Evolutionary conservation across 1,140 invertebrate species (phyloP), one percentile per base, ranked within the genome.

Genomic region (Kradibia gibbosae): DNA sequence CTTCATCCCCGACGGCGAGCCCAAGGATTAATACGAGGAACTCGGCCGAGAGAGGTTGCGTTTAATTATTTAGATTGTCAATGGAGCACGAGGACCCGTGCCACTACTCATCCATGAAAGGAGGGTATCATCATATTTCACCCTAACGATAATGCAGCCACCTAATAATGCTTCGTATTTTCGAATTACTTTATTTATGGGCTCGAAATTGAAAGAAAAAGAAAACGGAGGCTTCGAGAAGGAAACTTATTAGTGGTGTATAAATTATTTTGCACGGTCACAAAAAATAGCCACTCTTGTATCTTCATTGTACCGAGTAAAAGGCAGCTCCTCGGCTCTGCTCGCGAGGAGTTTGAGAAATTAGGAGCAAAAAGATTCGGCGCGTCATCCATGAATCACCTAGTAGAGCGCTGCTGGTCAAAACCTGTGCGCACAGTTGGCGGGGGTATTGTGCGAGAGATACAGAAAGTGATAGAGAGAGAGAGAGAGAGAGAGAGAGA

Each of bases 301-400:
- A 36, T 74, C 48, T 74, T 74, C 72, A 74, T 74, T 74, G 72
- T 74, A 55, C 0, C 13, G 42, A 50, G n/a, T 36, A 25, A 39
- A 31, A 53, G 50, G 72, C 28, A 20, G 11, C 22, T 65, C n/a
- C 60, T 67, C 20, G 20, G 34, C n/a, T 67, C 31, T 34, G 60
- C 34, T 36, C 34, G 20, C 34, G 34, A 67, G 34, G 62, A 74
- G 45, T 45, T 65, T 48, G 50, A 79, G 36, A 79, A 72, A 79
- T 79, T 55, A 71, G 50, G 65, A 79, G 36, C 34, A 48, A 71
- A 55, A 57, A 55, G 67, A 42, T 42, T 31, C 45, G 22, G 5
- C n/a, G 77, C 62, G 25, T 78, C 75, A 77, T 48, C 57, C n/a
- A 50, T 65, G 75, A 77, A 67, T 77, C 75, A 65, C 60, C 75